These are phyloP conservation scores for Luperina testacea DNA, from an alignment of 2,888 invertebrate genomes.

Conservation along the genomic window DNA sequence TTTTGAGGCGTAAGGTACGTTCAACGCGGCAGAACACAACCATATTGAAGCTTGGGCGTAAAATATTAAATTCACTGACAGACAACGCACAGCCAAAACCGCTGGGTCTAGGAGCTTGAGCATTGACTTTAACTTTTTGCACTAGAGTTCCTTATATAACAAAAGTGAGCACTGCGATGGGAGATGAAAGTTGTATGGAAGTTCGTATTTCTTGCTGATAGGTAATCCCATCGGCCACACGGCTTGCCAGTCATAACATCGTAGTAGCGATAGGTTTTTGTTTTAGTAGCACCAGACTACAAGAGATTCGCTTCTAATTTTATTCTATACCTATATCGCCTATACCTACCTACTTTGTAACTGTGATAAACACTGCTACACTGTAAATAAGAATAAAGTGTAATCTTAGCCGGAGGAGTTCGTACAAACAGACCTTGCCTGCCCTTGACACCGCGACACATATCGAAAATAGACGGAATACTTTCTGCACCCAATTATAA, in stretches of 20 bases:
- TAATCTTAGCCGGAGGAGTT: slow-evolving; percentile 33
- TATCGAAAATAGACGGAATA: slow-evolving; percentile 24
- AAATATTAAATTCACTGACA: not conserved
- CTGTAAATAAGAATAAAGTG: slow-evolving; percentile 46
- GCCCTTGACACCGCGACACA: slow-evolving; percentile 58
- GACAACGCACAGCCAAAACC: no score
- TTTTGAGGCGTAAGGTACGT: not conserved
- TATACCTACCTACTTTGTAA: slow-evolving; percentile 14
- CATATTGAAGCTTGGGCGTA: not conserved
- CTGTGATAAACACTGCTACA: slow-evolving; percentile 3
- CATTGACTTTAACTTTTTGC: no score
- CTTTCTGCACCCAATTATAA: slow-evolving; percentile 16
- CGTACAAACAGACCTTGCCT: slow-evolving; percentile 53
- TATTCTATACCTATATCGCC: slow-evolving; percentile 13
- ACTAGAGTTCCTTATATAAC: no score
- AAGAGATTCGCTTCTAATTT: slow-evolving; percentile 9
- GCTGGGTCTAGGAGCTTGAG: not conserved
- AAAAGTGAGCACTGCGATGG: not conserved
- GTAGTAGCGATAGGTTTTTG: no score
- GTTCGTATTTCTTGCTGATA: not conserved
- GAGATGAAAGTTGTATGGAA: no score
- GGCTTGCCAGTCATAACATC: not conserved
- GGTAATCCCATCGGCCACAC: no score
- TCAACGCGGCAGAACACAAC: not conserved
- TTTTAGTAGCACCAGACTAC: not conserved